A percentile compares a stretch with the other conserved stretches of the same genome.
These are phyloP conservation scores for Zaprionus vittiger DNA, from an alignment of 1,140 invertebrate species.

Conservation along the genomic window DNA sequence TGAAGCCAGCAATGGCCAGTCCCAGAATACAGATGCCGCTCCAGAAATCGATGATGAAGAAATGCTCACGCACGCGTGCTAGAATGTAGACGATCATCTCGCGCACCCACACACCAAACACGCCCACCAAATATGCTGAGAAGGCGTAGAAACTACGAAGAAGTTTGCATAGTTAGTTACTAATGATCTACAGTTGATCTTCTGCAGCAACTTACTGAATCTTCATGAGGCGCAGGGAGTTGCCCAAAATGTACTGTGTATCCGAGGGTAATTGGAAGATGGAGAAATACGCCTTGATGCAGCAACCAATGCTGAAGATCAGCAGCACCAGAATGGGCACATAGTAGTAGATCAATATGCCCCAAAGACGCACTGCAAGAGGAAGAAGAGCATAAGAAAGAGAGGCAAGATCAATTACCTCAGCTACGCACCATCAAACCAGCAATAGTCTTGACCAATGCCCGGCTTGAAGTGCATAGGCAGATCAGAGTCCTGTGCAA, in stretches of 20 bases:
- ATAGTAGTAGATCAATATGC: slow-evolving; percentile 77
- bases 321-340: slow-evolving; percentile 63
- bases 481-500: slow-evolving; percentile 85
- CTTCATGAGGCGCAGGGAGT: slow-evolving; percentile 65
- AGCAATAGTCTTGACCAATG: slow-evolving; percentile 86
- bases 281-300: slow-evolving; percentile 62
- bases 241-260: slow-evolving; percentile 65
- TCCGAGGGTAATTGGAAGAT: slow-evolving; percentile 63
- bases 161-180: neutral
- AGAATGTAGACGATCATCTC: slow-evolving; percentile 73
- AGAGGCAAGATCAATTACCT: neutral
- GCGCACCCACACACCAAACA: slow-evolving; percentile 69
- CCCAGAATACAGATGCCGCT: slow-evolving; percentile 73
- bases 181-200: neutral
- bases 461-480: slow-evolving; percentile 85
- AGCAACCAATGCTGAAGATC: slow-evolving; percentile 62
- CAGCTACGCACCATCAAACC: slow-evolving; percentile 85
- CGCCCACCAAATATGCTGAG: slow-evolving; percentile 64
- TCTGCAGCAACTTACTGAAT: slow-evolving; percentile 56
- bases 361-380: slow-evolving; percentile 72
- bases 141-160: slow-evolving; percentile 68
- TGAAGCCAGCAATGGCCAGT: slow-evolving; percentile 67
- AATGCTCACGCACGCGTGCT: slow-evolving; percentile 68
- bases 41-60: slow-evolving; percentile 80
- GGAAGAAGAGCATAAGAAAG: neutral